These are phyloP conservation scores for Zingel zingel DNA, from an alignment of 2,113 vertebrate species.

Conservation along the genomic window DNA sequence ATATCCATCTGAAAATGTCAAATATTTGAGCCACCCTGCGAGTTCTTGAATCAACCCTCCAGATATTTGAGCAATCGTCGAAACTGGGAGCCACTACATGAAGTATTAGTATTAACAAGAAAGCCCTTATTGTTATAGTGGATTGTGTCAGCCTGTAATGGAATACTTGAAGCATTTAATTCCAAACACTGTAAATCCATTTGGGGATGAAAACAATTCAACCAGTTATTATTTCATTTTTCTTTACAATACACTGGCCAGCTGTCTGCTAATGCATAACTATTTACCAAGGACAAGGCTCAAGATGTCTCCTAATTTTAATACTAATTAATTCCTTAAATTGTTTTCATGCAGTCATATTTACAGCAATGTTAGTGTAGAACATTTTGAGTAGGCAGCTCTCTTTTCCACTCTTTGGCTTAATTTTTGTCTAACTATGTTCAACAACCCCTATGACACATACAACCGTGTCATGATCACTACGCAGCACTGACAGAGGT, in stretches of 20 bases:
- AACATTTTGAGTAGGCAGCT: background rate
- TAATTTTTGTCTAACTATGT: background rate
- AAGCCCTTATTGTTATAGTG: constrained; percentile 29
- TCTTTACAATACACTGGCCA: constrained; percentile 11
- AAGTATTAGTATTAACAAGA: constrained; percentile 24
- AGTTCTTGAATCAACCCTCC: constrained; percentile 2
- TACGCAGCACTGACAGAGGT: constrained; percentile 14
- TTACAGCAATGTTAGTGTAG: background rate
- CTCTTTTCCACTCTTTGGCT: background rate
- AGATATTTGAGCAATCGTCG: constrained; percentile 16
- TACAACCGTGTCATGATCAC: background rate
- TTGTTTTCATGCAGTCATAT: background rate
- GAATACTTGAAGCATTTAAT: constrained; percentile 64
- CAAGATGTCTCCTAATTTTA: constrained; percentile 11
- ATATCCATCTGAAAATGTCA: constrained; percentile 52
- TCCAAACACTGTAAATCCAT: constrained; percentile 47
- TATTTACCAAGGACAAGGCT: background rate
- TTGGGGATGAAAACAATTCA: constrained; percentile 40
- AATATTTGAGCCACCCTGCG: constrained; percentile 10
- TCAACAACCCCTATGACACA: background rate
- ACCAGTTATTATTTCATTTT: constrained; percentile 30
- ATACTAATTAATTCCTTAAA: background rate
- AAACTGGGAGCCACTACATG: constrained; percentile 5
- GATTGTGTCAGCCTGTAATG: constrained; percentile 39
- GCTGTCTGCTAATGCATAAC: background rate